Base-by-base conservation (phyloP, 2,113 vertebrate genomes). In the Cynopterus brachyotis region DNA sequence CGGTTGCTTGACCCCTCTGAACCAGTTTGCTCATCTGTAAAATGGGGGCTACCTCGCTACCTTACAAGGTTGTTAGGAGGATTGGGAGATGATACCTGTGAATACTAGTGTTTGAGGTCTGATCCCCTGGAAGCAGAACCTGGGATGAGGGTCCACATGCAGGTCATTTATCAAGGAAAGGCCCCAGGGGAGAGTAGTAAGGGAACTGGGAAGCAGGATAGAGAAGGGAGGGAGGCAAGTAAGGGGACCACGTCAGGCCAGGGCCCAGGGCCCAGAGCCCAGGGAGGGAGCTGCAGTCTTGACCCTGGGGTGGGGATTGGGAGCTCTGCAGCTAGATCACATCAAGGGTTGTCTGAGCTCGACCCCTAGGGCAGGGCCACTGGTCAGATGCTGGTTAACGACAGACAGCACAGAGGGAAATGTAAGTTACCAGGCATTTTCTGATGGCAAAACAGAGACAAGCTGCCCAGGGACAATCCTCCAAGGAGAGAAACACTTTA, bases 161-260 rank as follows among this genome's bases (percentile, higher is more conserved):
- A 55, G 26, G 40, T 35, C 32, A 6, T 70, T 32, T 37, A 40
- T 8, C 20, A 37, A 37, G 92, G 47, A 20, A 30, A 26, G 11
- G 22, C 4, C n/a, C 93, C 7, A 1, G 17, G 7, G n/a, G 45
- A 86, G 50, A 17, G 28, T 6, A 1, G 40, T 5, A 10, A 26
- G 35, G 47, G 50, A 17, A 15, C 0, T 53, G 79, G 32, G 11
- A 13, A 12, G 4, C 15, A 50, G 32, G 37, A 11, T 0, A 0
- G 42, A 37, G 40, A 45, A 42, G 8, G 67, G 60, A 40, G 57
- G 35, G 1, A 45, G 53, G 24, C 5, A 62, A 67, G 9, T 4
- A 13, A 37, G 40, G 47, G 28, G 70, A 5, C 9, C 1, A 1
- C 24, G 45, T 37, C 73, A 69, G 47, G 19, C 24, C 6, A 11